Percentiles rank a stretch among this genome's conserved stretches.
Evolutionary conservation across 2,113 vertebrate genomes (phyloP).

Genomic region (Chelonoidis abingdonii): DNA sequence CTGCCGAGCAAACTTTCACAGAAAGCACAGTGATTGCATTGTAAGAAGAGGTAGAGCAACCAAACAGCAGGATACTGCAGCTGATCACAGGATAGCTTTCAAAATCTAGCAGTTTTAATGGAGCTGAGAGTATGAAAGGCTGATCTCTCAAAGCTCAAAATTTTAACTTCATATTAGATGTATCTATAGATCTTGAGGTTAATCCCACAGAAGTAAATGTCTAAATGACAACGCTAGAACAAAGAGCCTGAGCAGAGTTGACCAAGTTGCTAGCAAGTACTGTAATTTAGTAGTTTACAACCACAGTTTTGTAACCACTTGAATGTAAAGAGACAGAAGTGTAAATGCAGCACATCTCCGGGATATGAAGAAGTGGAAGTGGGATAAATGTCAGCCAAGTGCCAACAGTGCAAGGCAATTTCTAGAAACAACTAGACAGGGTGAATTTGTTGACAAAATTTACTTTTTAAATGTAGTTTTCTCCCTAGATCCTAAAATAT

Average conservation of each 20-base stretch:
- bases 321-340: not conserved
- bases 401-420: not conserved
- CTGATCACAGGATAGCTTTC: constrained; percentile 21
- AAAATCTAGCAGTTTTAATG: not conserved
- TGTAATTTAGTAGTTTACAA: not conserved
- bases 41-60: not conserved
- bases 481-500: not conserved
- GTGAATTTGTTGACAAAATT: not conserved
- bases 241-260: not conserved
- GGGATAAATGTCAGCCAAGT: not conserved
- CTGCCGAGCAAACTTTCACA: not conserved
- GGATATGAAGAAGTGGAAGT: not conserved
- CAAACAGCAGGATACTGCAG: not conserved
- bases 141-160: not conserved
- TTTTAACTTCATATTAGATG: not conserved
- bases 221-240: not conserved
- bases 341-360: not conserved
- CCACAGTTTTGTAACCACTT: not conserved
- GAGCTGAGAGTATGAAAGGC: not conserved
- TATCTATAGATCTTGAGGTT: constrained; percentile 1
- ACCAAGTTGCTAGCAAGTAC: not conserved
- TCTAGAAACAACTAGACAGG: not conserved
- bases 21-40: not conserved
- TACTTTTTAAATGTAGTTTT: not conserved
- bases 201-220: not conserved